These are phyloP conservation scores for Osedax fenrisi DNA, from an alignment of 2,888 invertebrate species.

Conservation along the genomic window DNA sequence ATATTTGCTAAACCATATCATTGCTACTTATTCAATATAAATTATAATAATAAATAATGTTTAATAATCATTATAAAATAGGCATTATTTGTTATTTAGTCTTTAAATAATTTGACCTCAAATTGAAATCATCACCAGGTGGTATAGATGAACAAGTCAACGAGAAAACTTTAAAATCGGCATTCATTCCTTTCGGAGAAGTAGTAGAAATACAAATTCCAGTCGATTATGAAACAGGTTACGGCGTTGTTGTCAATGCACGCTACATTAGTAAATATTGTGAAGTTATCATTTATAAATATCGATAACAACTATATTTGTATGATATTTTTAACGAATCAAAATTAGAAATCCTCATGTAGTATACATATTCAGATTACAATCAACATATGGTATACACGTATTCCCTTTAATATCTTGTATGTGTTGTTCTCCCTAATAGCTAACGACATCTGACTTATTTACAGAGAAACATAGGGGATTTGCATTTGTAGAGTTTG, in stretches of 20 bases:
- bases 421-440: too few species aligned
- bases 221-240: conserved; percentile 74
- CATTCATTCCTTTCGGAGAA: conserved; percentile 96
- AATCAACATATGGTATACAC: neutral
- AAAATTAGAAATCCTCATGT: too few species aligned
- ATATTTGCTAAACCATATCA: too few species aligned
- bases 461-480: conserved; percentile 86
- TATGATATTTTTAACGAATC: too few species aligned
- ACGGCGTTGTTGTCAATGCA: conserved; percentile 27
- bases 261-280: neutral
- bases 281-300: neutral
- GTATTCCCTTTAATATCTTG: too few species aligned
- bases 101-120: too few species aligned
- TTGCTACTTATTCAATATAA: too few species aligned
- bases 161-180: conserved; percentile 83
- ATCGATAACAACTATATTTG: neutral
- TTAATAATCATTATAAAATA: too few species aligned
- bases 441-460: too few species aligned
- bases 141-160: conserved; percentile 71
- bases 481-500: conserved; percentile 98
- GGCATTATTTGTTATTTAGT: too few species aligned
- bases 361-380: neutral
- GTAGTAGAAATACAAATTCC: conserved; percentile 95
- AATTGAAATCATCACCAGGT: too few species aligned
- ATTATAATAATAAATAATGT: too few species aligned